Evolutionary conservation across 2,888 invertebrate species (phyloP).

Genomic region (Drosophila tanythrix): DNA sequence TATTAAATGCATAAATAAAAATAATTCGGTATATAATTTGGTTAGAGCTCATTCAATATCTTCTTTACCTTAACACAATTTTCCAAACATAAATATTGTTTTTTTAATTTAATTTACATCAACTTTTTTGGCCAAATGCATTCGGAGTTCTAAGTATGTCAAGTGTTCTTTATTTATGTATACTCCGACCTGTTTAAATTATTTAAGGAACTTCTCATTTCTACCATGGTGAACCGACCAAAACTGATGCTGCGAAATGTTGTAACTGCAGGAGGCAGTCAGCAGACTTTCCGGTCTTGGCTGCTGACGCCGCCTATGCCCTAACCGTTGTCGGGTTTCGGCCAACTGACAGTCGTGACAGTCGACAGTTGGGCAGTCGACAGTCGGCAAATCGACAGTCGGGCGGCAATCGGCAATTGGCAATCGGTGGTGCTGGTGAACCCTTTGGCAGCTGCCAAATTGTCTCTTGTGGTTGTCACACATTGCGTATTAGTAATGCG

Average conservation of each 20-base stretch:
- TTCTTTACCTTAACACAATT: not conserved
- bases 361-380: slow-evolving; percentile 19
- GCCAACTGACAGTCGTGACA: slow-evolving; percentile 20
- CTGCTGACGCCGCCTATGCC: slow-evolving; percentile 5
- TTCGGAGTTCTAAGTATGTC: not conserved
- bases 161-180: too few relatives aligned
- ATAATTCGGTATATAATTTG: not conserved
- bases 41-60: not conserved
- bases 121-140: not conserved
- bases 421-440: slow-evolving; percentile 35
- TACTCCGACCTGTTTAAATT: not conserved
- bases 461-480: slow-evolving; percentile 81
- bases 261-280: slow-evolving; percentile 71
- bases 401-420: slow-evolving; percentile 34
- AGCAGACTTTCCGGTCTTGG: slow-evolving; percentile 36
- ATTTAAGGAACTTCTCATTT: not conserved
- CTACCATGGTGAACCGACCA: slow-evolving; percentile 7
- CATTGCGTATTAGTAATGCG: slow-evolving; percentile 81
- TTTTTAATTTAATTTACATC: not conserved
- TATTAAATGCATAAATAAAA: not conserved
- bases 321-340: not conserved
- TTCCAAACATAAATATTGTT: not conserved
- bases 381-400: slow-evolving; percentile 37
- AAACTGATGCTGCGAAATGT: slow-evolving; percentile 65
- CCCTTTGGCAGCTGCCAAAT: slow-evolving; percentile 81